Evolutionary conservation across 2,113 vertebrate species (phyloP).

Genomic region (Chitala chitala): DNA sequence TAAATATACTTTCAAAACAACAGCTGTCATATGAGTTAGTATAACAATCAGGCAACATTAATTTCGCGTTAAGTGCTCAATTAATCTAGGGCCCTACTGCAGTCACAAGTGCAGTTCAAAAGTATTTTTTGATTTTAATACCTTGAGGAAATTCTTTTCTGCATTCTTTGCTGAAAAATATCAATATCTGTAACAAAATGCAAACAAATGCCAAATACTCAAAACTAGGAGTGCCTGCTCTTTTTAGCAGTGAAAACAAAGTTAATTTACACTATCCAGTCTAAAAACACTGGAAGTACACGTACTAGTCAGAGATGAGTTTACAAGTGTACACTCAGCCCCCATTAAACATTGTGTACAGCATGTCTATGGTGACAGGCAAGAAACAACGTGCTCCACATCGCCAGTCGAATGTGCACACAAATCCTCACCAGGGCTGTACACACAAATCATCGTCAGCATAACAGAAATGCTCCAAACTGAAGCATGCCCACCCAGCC

Average conservation of each 20-base stretch:
- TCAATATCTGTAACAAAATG: conserved; percentile 20
- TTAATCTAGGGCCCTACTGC: too few relatives aligned
- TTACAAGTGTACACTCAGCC: too few relatives aligned
- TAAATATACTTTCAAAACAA: conserved; percentile 2
- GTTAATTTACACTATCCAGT: too few relatives aligned
- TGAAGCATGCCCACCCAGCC: not conserved
- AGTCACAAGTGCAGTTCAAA: conserved; percentile 5
- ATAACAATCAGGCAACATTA: not conserved
- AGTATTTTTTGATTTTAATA: too few relatives aligned
- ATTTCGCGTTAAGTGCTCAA: not conserved
- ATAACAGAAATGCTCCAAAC: not conserved
- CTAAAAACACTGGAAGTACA: too few relatives aligned
- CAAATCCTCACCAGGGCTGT: conserved; percentile 15
- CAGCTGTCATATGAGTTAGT: too few relatives aligned
- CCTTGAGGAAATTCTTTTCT: too few relatives aligned
- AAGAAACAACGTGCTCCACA: not conserved
- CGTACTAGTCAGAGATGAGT: too few relatives aligned
- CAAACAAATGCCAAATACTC: not conserved
- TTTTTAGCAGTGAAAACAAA: not conserved
- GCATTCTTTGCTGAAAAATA: too few relatives aligned
- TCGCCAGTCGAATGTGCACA: conserved; percentile 6
- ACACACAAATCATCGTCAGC: conserved; percentile 35
- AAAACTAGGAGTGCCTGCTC: not conserved
- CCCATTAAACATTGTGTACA: not conserved
- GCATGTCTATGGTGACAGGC: not conserved